phyloP scores from a whole-genome alignment of 1,140 invertebrate genomes.

The Lordiphosa stackelbergi region DNA sequence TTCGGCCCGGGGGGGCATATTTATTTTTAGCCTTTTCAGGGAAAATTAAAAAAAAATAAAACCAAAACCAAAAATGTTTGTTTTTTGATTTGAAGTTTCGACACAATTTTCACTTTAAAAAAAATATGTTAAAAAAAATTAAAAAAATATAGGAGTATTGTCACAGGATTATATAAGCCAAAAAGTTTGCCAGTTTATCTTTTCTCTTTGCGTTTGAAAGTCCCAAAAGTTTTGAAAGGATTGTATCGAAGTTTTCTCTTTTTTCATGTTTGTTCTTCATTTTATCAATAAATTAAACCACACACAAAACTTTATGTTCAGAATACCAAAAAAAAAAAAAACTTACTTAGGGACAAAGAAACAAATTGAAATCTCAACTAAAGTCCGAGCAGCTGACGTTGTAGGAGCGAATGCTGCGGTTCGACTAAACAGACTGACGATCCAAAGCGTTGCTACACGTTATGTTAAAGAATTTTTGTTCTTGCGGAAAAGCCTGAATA shows the following conservation, averaged over 20 bases:
- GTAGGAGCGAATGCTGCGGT: slow-evolving; percentile 78
- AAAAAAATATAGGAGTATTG: slow-evolving; percentile 39
- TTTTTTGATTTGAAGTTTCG: slow-evolving; percentile 9
- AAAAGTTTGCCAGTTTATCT: slow-evolving; percentile 1
- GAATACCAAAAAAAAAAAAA: slow-evolving; percentile 40
- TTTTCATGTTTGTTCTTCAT: slow-evolving; percentile 11
- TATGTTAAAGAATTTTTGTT: slow-evolving; percentile 77
- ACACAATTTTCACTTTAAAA: slow-evolving; percentile 49
- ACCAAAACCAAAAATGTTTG: slow-evolving; percentile 22
- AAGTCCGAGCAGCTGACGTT: slow-evolving; percentile 77
- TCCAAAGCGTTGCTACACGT: slow-evolving; percentile 75
- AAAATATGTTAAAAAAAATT: slow-evolving; percentile 39
- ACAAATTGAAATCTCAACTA: slow-evolving; percentile 77
- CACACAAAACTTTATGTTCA: slow-evolving; percentile 1
- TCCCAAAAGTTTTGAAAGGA: slow-evolving; percentile 7
- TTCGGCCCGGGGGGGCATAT: slow-evolving; percentile 44
- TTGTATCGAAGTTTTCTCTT: slow-evolving; percentile 7
- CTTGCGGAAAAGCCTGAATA: slow-evolving; percentile 66
- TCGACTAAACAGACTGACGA: slow-evolving; percentile 78
- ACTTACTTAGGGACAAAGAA: slow-evolving; percentile 78
- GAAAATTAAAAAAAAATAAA: slow-evolving; percentile 33
- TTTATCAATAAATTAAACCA: slow-evolving; percentile 10
- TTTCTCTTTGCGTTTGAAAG: slow-evolving; percentile 9
- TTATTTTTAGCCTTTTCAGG: slow-evolving; percentile 56
- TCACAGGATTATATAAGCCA: slow-evolving; percentile 44